A percentile compares a stretch with the other conserved stretches of the same genome.
These are phyloP conservation scores for Dissostichus mawsoni DNA, from an alignment of 2,113 vertebrate genomes.

Conservation along the genomic window DNA sequence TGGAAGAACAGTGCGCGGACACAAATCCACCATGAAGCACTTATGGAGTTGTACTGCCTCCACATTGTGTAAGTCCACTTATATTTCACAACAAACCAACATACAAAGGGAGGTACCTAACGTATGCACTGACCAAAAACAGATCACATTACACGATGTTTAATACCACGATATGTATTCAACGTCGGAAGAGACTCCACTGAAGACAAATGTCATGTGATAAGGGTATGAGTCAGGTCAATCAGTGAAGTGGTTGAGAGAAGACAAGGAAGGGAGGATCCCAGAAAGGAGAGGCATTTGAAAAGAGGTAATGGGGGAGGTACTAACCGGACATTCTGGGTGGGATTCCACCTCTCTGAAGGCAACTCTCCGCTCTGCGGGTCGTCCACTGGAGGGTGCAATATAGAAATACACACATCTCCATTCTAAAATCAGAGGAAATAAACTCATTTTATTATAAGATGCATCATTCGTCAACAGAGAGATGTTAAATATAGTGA, in stretches of 20 bases:
- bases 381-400: conserved; percentile 96
- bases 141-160: conserved; percentile 17
- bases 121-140: neutral
- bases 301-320: conserved; percentile 10
- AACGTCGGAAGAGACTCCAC: conserved; percentile 10
- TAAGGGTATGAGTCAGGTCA: conserved; percentile 8
- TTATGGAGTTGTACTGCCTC: neutral
- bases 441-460: neutral
- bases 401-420: conserved; percentile 97
- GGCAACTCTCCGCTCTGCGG: conserved; percentile 98
- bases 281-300: conserved; percentile 11
- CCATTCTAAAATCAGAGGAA: conserved; percentile 86
- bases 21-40: neutral
- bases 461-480: neutral
- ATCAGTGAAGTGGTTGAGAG: conserved; percentile 6
- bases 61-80: neutral
- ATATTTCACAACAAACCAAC: neutral
- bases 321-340: conserved; percentile 95
- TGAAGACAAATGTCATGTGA: conserved; percentile 47
- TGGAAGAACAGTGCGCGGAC: neutral
- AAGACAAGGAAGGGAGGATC: conserved; percentile 28
- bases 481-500: neutral
- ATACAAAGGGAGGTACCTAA: neutral
- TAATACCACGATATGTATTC: neutral
- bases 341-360: conserved; percentile 98